A percentile compares a stretch with the other conserved stretches of the same genome.
phyloP scores from a whole-genome alignment of 2,113 vertebrate genomes.

The Glareola pratincola region DNA sequence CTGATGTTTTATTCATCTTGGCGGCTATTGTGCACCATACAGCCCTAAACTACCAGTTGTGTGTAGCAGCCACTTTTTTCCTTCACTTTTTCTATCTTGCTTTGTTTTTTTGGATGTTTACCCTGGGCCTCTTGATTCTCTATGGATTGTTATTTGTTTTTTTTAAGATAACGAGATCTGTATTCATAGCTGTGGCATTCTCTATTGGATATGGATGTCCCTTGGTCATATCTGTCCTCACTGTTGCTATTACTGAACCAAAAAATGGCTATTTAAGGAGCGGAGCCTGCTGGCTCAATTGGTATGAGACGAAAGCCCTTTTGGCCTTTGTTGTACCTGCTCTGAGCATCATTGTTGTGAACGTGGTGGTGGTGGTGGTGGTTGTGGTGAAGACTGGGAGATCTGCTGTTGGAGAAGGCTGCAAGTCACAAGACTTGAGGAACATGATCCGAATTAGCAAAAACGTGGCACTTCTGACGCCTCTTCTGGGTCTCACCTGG shows the following conservation, averaged over 20 bases:
- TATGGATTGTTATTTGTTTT: constrained; percentile 83
- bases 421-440: constrained; percentile 71
- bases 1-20: constrained; percentile 85
- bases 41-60: constrained; percentile 45
- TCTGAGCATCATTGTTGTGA: constrained; percentile 80
- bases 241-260: constrained; percentile 79
- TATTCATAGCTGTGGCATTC: constrained; percentile 77
- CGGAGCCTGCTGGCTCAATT: constrained; percentile 87
- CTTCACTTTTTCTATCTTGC: constrained; percentile 88
- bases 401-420: constrained; percentile 69
- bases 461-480: constrained; percentile 83
- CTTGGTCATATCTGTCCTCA: constrained; percentile 79
- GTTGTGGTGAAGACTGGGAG: constrained; percentile 81
- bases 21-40: background rate
- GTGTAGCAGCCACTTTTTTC: constrained; percentile 84
- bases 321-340: constrained; percentile 84
- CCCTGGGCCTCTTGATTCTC: constrained; percentile 82
- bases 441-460: constrained; percentile 74
- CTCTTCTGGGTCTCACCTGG: constrained; percentile 88
- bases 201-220: constrained; percentile 83
- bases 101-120: constrained; percentile 93
- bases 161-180: constrained; percentile 75
- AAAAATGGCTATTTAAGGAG: constrained; percentile 68
- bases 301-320: constrained; percentile 79
- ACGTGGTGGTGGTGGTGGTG: constrained; percentile 78